Conservation (phyloP, 2,888 invertebrate genomes). For the Dolichopus griseipennis region DNA sequence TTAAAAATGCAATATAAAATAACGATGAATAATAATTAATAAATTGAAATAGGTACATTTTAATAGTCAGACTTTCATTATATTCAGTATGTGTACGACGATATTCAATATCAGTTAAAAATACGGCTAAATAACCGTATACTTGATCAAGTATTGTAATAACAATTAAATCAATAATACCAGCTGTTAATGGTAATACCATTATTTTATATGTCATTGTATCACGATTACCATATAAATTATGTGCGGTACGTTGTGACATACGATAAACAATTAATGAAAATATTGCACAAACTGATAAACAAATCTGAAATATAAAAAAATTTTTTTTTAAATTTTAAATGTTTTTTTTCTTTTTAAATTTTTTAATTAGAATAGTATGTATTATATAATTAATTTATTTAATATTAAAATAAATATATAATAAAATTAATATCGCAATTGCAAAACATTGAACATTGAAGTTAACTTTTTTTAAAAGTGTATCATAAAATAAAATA, state of each 20-base stretch:
- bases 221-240: slow-evolving; percentile 45
- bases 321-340: no score
- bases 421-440: no score
- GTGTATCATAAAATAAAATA: no score
- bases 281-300: slow-evolving; percentile 65
- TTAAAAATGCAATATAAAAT: slow-evolving; percentile 73
- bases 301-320: slow-evolving; percentile 46
- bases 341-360: no score
- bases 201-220: slow-evolving; percentile 53
- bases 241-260: slow-evolving; percentile 53
- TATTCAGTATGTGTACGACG: slow-evolving; percentile 76
- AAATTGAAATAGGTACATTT: slow-evolving; percentile 81
- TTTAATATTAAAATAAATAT: no score
- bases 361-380: no score
- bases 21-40: slow-evolving; percentile 83
- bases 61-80: slow-evolving; percentile 76
- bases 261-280: slow-evolving; percentile 70
- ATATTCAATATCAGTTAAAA: slow-evolving; percentile 64
- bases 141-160: slow-evolving; percentile 67
- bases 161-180: slow-evolving; percentile 64
- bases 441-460: no score
- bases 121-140: slow-evolving; percentile 56
- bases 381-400: no score
- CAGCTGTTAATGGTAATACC: slow-evolving; percentile 66
- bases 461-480: no score